Percentiles rank a stretch among this genome's conserved stretches.
These are phyloP conservation scores for Planiliza haematocheilus DNA, from an alignment of 2,113 vertebrate species.

Conservation along the genomic window DNA sequence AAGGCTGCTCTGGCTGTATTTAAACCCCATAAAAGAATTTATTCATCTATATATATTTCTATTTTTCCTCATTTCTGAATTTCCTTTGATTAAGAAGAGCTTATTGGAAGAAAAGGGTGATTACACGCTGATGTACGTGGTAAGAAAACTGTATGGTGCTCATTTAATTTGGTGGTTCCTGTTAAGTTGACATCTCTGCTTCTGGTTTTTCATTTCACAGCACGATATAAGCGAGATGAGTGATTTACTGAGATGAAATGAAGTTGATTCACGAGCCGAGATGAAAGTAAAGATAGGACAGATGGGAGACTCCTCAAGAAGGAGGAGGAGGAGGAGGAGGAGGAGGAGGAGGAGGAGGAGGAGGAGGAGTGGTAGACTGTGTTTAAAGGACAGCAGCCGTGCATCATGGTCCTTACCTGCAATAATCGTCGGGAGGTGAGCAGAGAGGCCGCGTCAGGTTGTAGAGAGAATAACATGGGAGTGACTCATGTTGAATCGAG, in stretches of 20 bases:
- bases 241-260: slow-evolving; percentile 13
- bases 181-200: background rate
- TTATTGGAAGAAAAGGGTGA: too few relatives aligned
- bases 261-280: background rate
- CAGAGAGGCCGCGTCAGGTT: background rate
- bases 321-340: slow-evolving; percentile 4
- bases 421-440: slow-evolving; percentile 3
- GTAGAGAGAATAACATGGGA: background rate
- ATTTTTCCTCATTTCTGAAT: too few relatives aligned
- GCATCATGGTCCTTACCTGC: slow-evolving; percentile 24
- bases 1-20: background rate
- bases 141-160: too few relatives aligned
- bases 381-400: slow-evolving; percentile 6
- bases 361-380: slow-evolving; percentile 8
- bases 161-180: background rate
- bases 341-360: slow-evolving; percentile 10
- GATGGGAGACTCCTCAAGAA: background rate
- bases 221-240: background rate
- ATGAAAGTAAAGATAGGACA: slow-evolving; percentile 4
- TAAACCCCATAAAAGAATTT: too few relatives aligned
- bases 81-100: too few relatives aligned
- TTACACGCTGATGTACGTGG: too few relatives aligned
- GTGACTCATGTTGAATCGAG: slow-evolving; percentile 28
- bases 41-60: too few relatives aligned
- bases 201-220: too few relatives aligned